Conservation (phyloP, 2,888 invertebrate species). For the Nomada fabriciana region DNA sequence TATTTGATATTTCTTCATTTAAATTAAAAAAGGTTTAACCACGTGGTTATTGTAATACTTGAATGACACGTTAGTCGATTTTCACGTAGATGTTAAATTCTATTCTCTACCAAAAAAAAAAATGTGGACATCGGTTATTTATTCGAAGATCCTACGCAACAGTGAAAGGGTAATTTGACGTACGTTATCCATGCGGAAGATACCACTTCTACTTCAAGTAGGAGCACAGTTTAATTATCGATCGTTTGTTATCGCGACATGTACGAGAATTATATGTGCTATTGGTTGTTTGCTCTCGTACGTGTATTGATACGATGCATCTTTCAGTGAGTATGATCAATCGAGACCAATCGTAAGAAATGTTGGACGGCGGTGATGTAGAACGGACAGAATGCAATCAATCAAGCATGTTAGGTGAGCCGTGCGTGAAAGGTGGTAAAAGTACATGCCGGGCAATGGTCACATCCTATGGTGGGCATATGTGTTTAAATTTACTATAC, state of each 20-base stretch:
- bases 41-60: too few relatives aligned
- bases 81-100: background rate
- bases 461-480: background rate
- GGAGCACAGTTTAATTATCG: slow-evolving; percentile 14
- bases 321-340: slow-evolving; percentile 34
- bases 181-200: background rate
- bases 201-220: slow-evolving; percentile 25
- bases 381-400: background rate
- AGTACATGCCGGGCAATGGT: slow-evolving; percentile 1
- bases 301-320: slow-evolving; percentile 14
- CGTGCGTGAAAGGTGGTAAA: slow-evolving; percentile 14
- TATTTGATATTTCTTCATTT: too few relatives aligned
- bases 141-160: too few relatives aligned
- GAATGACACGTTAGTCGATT: too few relatives aligned
- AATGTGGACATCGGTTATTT: too few relatives aligned
- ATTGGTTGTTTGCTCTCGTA: slow-evolving; percentile 16
- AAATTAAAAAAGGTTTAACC: too few relatives aligned
- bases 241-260: slow-evolving; percentile 21
- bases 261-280: slow-evolving; percentile 11
- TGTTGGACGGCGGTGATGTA: background rate
- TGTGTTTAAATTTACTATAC: slow-evolving; percentile 22
- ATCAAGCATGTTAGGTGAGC: background rate
- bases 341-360: background rate
- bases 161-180: background rate
- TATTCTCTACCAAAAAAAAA: background rate